Percentiles rank a stretch among this genome's conserved stretches.
Evolutionary conservation across 2,888 invertebrate genomes (phyloP).

Genomic region (Ormyrus rosae): DNA sequence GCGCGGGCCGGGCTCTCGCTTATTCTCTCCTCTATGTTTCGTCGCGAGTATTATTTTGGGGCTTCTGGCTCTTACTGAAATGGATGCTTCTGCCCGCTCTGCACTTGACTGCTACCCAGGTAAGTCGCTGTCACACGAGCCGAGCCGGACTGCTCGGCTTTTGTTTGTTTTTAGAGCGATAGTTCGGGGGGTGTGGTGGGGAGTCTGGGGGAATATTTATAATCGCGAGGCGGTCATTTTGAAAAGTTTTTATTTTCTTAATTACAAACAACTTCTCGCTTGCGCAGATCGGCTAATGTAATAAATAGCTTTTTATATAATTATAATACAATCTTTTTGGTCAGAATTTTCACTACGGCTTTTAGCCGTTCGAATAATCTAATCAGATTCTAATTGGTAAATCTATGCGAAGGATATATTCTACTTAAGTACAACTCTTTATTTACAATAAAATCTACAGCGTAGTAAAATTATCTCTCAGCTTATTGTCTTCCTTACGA

Average conservation of each 20-base stretch:
- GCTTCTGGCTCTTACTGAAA: no score
- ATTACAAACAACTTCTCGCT: conserved; percentile 9
- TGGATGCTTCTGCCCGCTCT: no score
- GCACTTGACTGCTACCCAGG: no score
- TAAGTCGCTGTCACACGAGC: no score
- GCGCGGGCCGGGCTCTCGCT: conserved; percentile 12
- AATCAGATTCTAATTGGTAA: conserved; percentile 19
- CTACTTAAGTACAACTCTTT: conserved; percentile 54
- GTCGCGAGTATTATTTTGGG: background rate
- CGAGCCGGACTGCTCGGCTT: no score
- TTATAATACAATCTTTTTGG: conserved; percentile 52
- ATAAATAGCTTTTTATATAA: conserved; percentile 52
- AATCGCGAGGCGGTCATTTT: conserved; percentile 3
- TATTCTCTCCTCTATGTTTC: background rate
- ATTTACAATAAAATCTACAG: conserved; percentile 56
- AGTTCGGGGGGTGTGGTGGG: no score
- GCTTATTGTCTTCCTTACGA: background rate
- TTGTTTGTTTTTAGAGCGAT: no score
- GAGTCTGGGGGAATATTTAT: background rate
- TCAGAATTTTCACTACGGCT: conserved; percentile 36
- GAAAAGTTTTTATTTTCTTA: conserved; percentile 32
- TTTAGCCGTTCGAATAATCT: conserved; percentile 20
- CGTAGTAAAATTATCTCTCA: background rate
- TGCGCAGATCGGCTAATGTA: conserved; percentile 13
- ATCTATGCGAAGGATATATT: conserved; percentile 13